phyloP scores from a whole-genome alignment of 30 jellyfish, hydroid and myxozoan species.

The Aurelia aurita region DNA sequence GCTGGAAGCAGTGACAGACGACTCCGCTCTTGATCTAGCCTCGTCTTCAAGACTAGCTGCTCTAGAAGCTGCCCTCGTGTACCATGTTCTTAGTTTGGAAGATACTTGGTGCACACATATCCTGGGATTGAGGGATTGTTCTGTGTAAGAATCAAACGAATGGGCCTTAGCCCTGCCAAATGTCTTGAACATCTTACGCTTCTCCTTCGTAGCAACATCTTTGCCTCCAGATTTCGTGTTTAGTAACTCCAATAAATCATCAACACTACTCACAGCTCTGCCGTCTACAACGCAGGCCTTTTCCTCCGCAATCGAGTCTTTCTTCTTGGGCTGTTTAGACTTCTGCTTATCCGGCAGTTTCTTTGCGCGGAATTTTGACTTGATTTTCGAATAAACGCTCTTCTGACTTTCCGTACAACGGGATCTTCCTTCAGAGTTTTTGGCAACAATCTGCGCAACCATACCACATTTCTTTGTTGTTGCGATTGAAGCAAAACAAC shows the following conservation, averaged over 20 bases:
- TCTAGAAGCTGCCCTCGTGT: constrained; percentile 57
- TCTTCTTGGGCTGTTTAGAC: neutral
- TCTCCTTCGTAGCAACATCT: constrained; percentile 26
- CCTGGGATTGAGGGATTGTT: constrained; percentile 5
- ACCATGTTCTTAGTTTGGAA: constrained; percentile 58
- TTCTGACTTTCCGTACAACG: neutral
- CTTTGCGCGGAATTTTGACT: constrained; percentile 54
- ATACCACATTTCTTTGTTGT: neutral
- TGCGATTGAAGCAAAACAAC: constrained; percentile 59
- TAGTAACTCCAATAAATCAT: constrained; percentile 49
- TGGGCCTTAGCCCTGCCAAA: constrained; percentile 40
- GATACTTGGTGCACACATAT: constrained; percentile 54
- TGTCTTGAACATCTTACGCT: constrained; percentile 11
- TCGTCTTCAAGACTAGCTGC: constrained; percentile 59
- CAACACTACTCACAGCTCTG: constrained; percentile 23
- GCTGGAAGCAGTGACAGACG: constrained; percentile 32
- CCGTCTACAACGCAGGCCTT: constrained; percentile 12
- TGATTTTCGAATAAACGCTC: constrained; percentile 39
- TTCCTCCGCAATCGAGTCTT: neutral
- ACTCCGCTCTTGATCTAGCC: constrained; percentile 50
- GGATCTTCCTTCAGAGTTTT: neutral
- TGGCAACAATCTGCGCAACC: constrained; percentile 20
- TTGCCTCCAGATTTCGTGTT: neutral
- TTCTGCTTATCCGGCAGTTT: constrained; percentile 14
- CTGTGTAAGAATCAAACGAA: constrained; percentile 56